Percentiles rank a stretch among this genome's conserved stretches.
Evolutionary conservation across 2,113 vertebrate species (phyloP).

Genomic region (Alligator mississippiensis): DNA sequence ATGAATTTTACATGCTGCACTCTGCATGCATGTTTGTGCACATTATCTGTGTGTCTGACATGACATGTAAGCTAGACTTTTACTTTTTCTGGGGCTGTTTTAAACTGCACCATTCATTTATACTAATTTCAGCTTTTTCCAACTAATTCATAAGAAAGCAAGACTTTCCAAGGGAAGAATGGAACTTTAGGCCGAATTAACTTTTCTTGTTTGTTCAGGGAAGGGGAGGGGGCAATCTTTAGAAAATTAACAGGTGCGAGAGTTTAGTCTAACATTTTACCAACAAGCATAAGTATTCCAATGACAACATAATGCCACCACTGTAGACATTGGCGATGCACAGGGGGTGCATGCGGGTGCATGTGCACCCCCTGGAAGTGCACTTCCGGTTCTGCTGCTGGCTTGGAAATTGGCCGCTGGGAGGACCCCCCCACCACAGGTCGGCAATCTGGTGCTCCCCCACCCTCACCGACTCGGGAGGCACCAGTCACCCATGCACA

Average conservation of each 20-base stretch:
- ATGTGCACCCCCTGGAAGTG: no score
- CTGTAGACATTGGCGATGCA: no score
- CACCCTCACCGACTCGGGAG: no score
- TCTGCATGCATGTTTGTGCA: neutral
- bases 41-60: neutral
- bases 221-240: neutral
- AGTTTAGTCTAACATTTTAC: neutral
- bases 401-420: no score
- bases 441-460: no score
- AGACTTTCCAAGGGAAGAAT: neutral
- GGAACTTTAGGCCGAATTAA: neutral
- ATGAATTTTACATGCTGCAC: neutral
- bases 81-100: neutral
- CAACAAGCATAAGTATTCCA: neutral
- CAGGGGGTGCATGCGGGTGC: no score
- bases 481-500: no score
- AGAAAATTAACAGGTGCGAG: neutral
- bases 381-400: no score
- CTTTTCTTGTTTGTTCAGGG: neutral
- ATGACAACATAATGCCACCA: neutral
- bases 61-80: neutral
- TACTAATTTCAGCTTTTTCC: neutral
- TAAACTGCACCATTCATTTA: neutral
- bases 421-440: no score
- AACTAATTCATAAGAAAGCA: neutral